Base-by-base conservation (phyloP, 2,113 vertebrate species). In the Malurus melanocephalus region DNA sequence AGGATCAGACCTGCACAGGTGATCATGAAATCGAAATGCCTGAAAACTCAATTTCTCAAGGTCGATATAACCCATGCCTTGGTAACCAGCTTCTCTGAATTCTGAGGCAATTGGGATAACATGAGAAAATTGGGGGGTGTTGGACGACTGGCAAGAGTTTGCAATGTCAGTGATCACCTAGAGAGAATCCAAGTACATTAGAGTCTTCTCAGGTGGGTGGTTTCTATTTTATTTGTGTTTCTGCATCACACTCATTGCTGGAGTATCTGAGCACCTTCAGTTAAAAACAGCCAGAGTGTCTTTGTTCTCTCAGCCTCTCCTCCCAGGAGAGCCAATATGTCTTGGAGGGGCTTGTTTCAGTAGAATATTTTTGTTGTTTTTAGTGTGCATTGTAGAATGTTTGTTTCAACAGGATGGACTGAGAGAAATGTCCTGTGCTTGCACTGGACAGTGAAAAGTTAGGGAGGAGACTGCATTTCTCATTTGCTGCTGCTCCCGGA, bases 41-140 rank as follows among this genome's bases (percentile, higher is more conserved):
- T 93, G 90, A 93, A 96, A 95, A 91, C 87, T 94, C 92, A 89
- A 46, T 96, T 95, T 95, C 84, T 90, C 89, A 93, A 89, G 92
- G 87, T 90, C 57, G 3, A 88, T 88, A 89, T 72, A 93, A 89
- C 56, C 52, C 56, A 74, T 76, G 49, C 33, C 56, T 65, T 79
- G 46, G 10, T 64, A 92, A 89, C 73, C 38, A 77, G 42, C 42
- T 64, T 80, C 45, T 81, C 62, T 74, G 72, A 78, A 57, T 92
- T 87, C 67, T 86, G 75, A 90, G 53, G 43, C 52, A 86, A 55
- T 40, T 76, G 68, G 64, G 27, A 71, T 77, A 81, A 53, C 42
- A 42, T 12, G 20, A 80, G 53, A 89, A 80, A 83, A 59, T 21
- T 48, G 46, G 24, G 68, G 85, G 48, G 17, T 84, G 30, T 49